Conservation (phyloP, 2,797 vertebrate genomes). For the Sylvilagus floridanus region DNA sequence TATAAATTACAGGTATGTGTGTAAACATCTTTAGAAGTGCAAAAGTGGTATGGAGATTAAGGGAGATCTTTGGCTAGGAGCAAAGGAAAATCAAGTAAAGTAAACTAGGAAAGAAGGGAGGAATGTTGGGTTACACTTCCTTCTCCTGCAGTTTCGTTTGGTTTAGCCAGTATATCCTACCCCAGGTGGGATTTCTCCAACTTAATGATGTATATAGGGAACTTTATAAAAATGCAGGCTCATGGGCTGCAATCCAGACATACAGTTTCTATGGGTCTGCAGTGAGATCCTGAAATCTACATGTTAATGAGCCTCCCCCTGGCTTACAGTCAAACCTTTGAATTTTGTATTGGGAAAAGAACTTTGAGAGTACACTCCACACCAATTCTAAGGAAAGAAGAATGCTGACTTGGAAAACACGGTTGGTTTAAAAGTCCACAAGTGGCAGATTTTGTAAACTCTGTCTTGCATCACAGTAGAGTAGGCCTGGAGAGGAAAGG, state of each 20-base stretch:
- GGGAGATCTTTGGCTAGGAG: neutral
- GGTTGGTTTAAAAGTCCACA: neutral
- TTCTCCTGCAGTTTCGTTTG: neutral
- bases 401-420: neutral
- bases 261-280: neutral
- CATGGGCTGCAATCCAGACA: neutral
- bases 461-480: neutral
- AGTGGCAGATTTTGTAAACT: neutral
- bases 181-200: neutral
- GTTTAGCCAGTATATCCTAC: neutral
- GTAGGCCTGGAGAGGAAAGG: neutral
- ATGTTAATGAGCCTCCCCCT: neutral
- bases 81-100: conserved; percentile 20
- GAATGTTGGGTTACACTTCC: neutral
- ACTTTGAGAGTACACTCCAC: neutral
- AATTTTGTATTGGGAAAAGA: neutral
- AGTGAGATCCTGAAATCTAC: neutral
- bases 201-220: neutral
- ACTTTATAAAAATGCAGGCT: neutral
- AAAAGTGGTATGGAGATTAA: neutral
- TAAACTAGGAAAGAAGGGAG: neutral
- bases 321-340: neutral
- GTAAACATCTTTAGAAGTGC: neutral
- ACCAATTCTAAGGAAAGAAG: neutral
- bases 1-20: neutral